These are phyloP conservation scores for Empidonax traillii DNA, from an alignment of 2,113 vertebrate species.

Conservation along the genomic window DNA sequence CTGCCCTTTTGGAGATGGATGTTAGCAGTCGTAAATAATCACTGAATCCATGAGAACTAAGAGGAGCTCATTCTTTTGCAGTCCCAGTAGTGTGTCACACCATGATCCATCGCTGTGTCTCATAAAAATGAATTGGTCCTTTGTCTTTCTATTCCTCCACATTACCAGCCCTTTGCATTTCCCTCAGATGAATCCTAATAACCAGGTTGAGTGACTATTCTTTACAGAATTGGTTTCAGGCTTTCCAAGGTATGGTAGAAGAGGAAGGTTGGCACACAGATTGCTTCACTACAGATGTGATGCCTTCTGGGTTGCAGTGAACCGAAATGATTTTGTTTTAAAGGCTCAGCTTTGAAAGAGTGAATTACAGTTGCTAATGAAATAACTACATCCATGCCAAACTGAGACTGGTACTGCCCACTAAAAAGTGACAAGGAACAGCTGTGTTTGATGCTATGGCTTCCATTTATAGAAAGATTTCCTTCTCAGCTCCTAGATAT, in stretches of 20 bases:
- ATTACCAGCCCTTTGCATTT: slow-evolving; percentile 21
- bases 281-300: background rate
- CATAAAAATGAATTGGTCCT: background rate
- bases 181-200: background rate
- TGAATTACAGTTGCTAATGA: background rate
- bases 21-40: background rate
- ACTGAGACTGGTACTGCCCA: background rate
- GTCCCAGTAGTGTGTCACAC: background rate
- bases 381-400: background rate
- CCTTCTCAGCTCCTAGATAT: background rate
- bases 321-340: background rate
- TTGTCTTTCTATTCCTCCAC: background rate
- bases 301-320: background rate
- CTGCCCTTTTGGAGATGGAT: slow-evolving; percentile 31
- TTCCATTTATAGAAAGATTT: background rate
- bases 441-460: background rate
- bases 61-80: background rate
- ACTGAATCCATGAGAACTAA: background rate
- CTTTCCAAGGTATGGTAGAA: background rate
- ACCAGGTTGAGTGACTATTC: background rate
- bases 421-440: background rate
- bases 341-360: background rate
- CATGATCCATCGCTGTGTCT: background rate
- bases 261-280: background rate
- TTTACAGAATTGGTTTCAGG: background rate